Base-by-base conservation (phyloP, 2,113 vertebrate genomes). In the Andinoacara biseriatus region DNA sequence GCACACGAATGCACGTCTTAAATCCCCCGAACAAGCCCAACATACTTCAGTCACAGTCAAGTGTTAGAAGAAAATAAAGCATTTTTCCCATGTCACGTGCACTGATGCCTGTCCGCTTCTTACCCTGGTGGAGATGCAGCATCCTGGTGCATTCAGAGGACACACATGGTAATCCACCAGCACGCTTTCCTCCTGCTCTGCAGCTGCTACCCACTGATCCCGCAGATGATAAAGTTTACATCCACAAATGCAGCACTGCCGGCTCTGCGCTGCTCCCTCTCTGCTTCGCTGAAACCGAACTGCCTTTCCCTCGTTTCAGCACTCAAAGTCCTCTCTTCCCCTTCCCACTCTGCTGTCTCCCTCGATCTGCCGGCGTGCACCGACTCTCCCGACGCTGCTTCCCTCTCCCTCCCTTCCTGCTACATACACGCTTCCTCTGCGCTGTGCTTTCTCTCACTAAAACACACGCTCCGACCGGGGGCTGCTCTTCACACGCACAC, bases 171-270 rank as follows among this genome's bases (percentile, higher is more conserved):
- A 88, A 87, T 90, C 95, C 94, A 87, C 62, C 87, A 18, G 81
- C 84, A 65, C 86, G 18, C 81, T 81, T 58, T 67, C 84, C 81
- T 88, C 86, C 84, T 82, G 76, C 88, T 88, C 93, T 67, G 82
- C 89, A 86, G 87, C 90, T 81, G 90, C 87, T 82, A 20, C 85
- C 76, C 81, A 2, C 69, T 69, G 88, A 91, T 90, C 90, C 85
- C 13, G 46, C 90, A 90, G 92, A 93, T 86, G 94, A 92, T 92
- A 94, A 96, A 96, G 94, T 97, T 96, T 95, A 95, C 96, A 95
- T 95, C 93, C 91, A 94, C 93, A 93, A 93, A 84, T 14, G 91
- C 82, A 85, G 86, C 89, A 74, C 59, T 75, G 78, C 82, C 49
- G 69, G 81, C 80, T 77, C 78, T 56, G 26, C 76, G 26, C 63